Conservation (phyloP, 37 sponge, comb jelly and placozoan genomes). For the Cladorhizidae sp. region DNA sequence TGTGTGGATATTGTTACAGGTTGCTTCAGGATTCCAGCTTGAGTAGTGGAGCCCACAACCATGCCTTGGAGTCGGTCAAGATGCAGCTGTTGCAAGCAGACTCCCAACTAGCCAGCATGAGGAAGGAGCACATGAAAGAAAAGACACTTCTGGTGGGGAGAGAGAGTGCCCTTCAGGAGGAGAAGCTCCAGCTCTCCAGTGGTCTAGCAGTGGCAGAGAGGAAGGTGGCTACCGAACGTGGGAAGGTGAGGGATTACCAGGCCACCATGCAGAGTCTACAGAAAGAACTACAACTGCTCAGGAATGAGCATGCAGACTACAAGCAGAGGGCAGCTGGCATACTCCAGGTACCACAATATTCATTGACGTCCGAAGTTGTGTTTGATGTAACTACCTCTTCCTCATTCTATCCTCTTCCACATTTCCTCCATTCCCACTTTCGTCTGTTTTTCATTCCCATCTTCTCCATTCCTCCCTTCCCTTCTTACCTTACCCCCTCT, state of each 20-base stretch:
- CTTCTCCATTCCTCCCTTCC: no score
- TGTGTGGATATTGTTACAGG: conserved; percentile 17
- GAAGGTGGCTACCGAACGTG: conserved; percentile 26
- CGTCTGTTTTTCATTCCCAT: no score
- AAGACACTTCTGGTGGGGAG: conserved; percentile 7
- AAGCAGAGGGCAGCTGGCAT: conserved; percentile 75
- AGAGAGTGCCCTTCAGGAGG: conserved; percentile 34
- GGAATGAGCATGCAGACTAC: conserved; percentile 71
- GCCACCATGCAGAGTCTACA: conserved; percentile 15
- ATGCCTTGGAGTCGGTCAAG: conserved; percentile 52
- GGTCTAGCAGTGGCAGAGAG: conserved; percentile 24
- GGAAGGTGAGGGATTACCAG: conserved; percentile 22
- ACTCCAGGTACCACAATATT: conserved; percentile 53
- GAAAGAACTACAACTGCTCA: conserved; percentile 28
- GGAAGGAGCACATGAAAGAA: conserved; percentile 23
- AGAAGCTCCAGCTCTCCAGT: conserved; percentile 24
- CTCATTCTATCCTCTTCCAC: no score
- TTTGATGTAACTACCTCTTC: background rate
- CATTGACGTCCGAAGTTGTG: background rate
- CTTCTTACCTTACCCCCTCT: no score
- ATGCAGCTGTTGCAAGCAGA: conserved; percentile 33
- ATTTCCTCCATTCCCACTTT: no score
- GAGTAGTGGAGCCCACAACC: conserved; percentile 54
- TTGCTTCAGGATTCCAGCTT: conserved; percentile 64
- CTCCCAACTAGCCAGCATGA: conserved; percentile 17